A percentile compares a stretch with the other conserved stretches of the same genome.
Evolutionary conservation across 2,888 invertebrate genomes (phyloP).

Genomic region (Eilema depressum): DNA sequence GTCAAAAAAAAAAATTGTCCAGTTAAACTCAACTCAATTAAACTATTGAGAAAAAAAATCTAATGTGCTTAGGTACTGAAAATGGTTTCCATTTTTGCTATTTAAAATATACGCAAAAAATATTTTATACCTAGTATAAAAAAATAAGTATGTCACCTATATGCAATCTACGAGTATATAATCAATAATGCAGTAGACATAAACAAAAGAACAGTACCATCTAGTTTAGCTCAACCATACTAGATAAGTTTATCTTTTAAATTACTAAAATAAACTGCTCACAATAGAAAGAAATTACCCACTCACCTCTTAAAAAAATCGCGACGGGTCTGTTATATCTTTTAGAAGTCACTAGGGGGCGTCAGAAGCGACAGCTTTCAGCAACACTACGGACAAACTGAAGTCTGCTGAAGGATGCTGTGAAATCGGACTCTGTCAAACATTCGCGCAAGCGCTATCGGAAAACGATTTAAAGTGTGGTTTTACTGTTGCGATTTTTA

Average conservation of each 20-base stretch:
- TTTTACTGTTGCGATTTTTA: conserved; percentile 37
- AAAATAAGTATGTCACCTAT: background rate
- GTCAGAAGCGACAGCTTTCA: conserved; percentile 40
- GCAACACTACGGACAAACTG: conserved; percentile 44
- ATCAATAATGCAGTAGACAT: background rate
- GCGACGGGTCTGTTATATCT: conserved; percentile 34
- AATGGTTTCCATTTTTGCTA: background rate
- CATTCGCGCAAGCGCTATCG: conserved; percentile 63
- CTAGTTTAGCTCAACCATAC: background rate
- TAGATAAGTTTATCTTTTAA: background rate
- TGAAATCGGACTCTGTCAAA: conserved; percentile 54
- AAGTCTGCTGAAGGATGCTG: conserved; percentile 56
- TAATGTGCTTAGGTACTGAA: background rate
- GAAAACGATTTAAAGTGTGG: conserved; percentile 38
- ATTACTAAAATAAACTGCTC: background rate
- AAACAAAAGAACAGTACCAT: background rate
- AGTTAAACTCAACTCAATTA: too few relatives aligned
- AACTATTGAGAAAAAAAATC: too few relatives aligned
- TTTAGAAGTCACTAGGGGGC: conserved; percentile 22
- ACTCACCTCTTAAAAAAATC: conserved; percentile 44
- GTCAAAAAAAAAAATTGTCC: too few relatives aligned
- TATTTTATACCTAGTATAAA: background rate
- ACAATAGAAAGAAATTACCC: background rate
- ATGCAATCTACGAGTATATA: conserved; percentile 10
- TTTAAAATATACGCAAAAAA: background rate